Conservation (phyloP, 1,140 invertebrate species). For the Contarinia nasturtii region DNA sequence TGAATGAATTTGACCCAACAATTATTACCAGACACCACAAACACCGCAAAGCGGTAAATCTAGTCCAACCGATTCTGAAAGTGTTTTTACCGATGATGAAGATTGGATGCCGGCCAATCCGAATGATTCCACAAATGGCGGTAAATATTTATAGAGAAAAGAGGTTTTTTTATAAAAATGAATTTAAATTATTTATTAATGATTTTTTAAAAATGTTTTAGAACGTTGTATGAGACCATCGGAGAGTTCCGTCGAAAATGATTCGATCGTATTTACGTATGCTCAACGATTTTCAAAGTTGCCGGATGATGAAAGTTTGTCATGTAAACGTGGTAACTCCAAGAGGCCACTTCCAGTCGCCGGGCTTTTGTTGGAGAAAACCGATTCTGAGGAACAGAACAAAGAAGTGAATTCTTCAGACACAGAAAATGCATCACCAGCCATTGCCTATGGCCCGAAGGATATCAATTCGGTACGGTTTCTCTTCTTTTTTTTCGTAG, state of each 20-base stretch:
- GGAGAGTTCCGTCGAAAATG: conserved; percentile 32
- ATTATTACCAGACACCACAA: conserved; percentile 8
- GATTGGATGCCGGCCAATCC: conserved; percentile 22
- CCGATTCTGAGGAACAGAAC: conserved; percentile 11
- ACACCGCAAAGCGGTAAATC: conserved; percentile 22
- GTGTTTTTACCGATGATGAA: conserved; percentile 36
- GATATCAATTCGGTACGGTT: conserved; percentile 11
- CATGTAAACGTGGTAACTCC: conserved; percentile 23
- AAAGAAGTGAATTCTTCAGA: conserved; percentile 18
- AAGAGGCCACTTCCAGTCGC: conserved; percentile 53
- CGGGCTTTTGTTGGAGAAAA: conserved; percentile 16
- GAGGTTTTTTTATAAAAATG: too few relatives aligned
- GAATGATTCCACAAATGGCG: neutral
- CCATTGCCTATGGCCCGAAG: conserved; percentile 18
- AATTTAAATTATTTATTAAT: too few relatives aligned
- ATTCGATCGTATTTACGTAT: conserved; percentile 34
- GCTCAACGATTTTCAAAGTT: conserved; percentile 33
- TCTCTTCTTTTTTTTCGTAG: neutral
- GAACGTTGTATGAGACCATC: conserved; percentile 25
- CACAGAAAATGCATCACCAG: conserved; percentile 23
- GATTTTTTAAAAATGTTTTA: too few relatives aligned
- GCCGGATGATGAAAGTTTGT: conserved; percentile 20
- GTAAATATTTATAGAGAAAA: too few relatives aligned
- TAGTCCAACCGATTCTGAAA: conserved; percentile 34
- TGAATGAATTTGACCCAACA: neutral